Evolutionary conservation across 2,888 invertebrate species (phyloP).

Genomic region (Rhabditoides inermis): DNA sequence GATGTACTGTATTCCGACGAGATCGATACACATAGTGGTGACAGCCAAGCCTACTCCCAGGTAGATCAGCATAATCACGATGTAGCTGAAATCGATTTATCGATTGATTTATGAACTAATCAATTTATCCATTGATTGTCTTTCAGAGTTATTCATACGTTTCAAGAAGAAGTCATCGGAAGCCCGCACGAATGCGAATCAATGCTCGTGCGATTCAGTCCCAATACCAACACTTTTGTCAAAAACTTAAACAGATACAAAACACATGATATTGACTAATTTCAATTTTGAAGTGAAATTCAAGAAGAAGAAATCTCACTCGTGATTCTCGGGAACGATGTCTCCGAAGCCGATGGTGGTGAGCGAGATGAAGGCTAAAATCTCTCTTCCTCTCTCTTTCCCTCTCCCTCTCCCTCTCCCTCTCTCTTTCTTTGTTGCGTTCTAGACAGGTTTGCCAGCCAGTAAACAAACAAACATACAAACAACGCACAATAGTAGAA

Average conservation of each 20-base stretch:
- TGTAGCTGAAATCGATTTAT: constrained; percentile 45
- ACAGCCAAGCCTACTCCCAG: constrained; percentile 52
- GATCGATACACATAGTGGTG: constrained; percentile 53
- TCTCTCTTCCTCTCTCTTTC: too few species aligned
- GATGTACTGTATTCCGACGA: constrained; percentile 53
- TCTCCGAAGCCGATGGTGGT: constrained; percentile 52
- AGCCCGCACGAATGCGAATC: background rate
- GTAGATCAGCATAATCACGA: constrained; percentile 50
- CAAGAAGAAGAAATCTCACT: constrained; percentile 21
- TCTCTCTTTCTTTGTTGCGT: background rate
- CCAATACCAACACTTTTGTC: background rate
- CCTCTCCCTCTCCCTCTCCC: background rate
- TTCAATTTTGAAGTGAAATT: background rate
- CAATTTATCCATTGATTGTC: too few species aligned
- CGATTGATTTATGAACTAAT: too few species aligned
- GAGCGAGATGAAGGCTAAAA: constrained; percentile 46
- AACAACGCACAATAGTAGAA: constrained; percentile 56
- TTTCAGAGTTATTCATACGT: too few species aligned
- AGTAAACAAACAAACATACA: background rate
- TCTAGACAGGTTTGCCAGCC: too few species aligned
- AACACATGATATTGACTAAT: background rate
- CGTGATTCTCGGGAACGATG: constrained; percentile 48
- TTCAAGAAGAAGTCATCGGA: too few species aligned
- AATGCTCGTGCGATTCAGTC: background rate
- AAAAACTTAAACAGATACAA: background rate